Conservation (phyloP, 1,140 invertebrate species). For the Nasonia vitripennis region DNA sequence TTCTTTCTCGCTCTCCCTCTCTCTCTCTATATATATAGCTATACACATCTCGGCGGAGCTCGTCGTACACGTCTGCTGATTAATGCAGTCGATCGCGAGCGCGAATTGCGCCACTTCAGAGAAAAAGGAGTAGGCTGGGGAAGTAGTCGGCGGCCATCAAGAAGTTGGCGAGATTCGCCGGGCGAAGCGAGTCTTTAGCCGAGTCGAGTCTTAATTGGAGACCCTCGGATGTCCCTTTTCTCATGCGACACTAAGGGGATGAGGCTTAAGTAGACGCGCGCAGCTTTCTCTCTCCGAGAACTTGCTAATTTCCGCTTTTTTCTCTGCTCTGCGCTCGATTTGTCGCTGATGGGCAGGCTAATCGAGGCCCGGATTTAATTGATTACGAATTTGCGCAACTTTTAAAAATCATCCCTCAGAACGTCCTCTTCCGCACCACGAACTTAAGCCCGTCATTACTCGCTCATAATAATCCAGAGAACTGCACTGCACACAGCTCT, state of each 20-base stretch:
- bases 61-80: constrained; percentile 59
- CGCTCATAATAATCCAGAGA: not conserved
- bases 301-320: constrained; percentile 13
- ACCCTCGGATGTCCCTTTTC: constrained; percentile 12
- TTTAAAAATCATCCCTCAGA: no score
- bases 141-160: constrained; percentile 12
- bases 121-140: not conserved
- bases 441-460: not conserved
- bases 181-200: constrained; percentile 1
- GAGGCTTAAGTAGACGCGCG: not conserved
- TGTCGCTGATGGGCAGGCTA: not conserved
- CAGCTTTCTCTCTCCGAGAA: not conserved
- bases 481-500: not conserved
- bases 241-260: not conserved
- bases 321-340: not conserved
- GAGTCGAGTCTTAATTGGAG: constrained; percentile 19
- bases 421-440: no score
- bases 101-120: constrained; percentile 56
- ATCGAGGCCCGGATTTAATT: not conserved
- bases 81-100: constrained; percentile 61
- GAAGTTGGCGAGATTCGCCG: constrained; percentile 13
- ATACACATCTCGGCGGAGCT: constrained; percentile 57
- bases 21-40: constrained; percentile 59
- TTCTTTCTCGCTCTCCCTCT: constrained; percentile 54
- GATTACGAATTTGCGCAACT: not conserved